Evolutionary conservation across 2,113 vertebrate species (phyloP).

Genomic region (Notothenia coriiceps): DNA sequence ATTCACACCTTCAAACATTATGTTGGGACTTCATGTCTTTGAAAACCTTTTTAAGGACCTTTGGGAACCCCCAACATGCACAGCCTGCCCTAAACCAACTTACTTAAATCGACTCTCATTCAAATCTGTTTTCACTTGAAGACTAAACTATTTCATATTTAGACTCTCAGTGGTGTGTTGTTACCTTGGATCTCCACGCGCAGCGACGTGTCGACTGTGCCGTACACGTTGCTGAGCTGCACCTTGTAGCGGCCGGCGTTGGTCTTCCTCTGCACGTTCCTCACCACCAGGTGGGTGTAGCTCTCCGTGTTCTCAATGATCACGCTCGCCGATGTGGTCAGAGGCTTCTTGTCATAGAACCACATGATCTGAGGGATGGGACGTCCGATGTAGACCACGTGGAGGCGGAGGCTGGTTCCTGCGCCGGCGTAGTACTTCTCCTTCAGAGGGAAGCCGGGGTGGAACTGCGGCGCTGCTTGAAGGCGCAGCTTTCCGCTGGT

Average conservation of each 20-base stretch:
- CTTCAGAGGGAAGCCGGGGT: conserved; percentile 95
- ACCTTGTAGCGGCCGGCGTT: conserved; percentile 98
- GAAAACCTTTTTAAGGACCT: too few species aligned
- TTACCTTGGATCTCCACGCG: conserved; percentile 99
- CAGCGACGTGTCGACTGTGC: conserved; percentile 91
- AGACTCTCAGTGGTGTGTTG: background rate
- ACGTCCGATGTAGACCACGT: conserved; percentile 96
- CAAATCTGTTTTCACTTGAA: background rate
- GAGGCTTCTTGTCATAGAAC: conserved; percentile 95
- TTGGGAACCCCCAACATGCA: too few species aligned
- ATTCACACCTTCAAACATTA: too few species aligned
- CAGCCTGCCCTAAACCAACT: too few species aligned
- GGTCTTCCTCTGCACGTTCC: conserved; percentile 94
- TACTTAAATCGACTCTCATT: background rate
- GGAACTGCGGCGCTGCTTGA: conserved; percentile 95
- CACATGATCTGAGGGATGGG: conserved; percentile 98
- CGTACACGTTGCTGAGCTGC: conserved; percentile 93
- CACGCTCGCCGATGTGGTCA: conserved; percentile 91
- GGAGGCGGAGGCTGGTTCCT: conserved; percentile 95
- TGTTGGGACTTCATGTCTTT: too few species aligned
- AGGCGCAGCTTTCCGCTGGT: conserved; percentile 94
- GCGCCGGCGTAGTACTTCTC: conserved; percentile 93
- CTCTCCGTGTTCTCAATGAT: conserved; percentile 97
- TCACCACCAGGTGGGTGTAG: conserved; percentile 96
- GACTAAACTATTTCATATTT: background rate